These are phyloP conservation scores for Hanleya hanleyi DNA, from an alignment of 2,888 invertebrate species.

Conservation along the genomic window DNA sequence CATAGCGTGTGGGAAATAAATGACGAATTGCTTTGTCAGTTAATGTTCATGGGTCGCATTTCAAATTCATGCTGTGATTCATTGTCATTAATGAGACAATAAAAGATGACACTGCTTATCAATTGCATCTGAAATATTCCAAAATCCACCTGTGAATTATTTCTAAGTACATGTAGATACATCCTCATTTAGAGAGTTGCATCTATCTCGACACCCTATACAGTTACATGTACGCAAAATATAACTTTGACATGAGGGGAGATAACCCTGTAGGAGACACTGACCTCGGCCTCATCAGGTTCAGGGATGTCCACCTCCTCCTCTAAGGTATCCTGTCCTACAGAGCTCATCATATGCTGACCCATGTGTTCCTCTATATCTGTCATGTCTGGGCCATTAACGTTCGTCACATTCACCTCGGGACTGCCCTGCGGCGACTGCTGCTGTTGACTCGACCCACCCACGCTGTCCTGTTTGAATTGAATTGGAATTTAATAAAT, in stretches of 20 bases:
- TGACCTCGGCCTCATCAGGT: slow-evolving; percentile 64
- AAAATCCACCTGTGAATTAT: too few relatives aligned
- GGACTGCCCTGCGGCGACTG: slow-evolving; percentile 66
- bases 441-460: slow-evolving; percentile 43
- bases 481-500: too few relatives aligned
- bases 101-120: too few relatives aligned
- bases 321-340: slow-evolving; percentile 37
- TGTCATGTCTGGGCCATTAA: not conserved
- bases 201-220: too few relatives aligned
- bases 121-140: too few relatives aligned
- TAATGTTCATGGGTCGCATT: too few relatives aligned
- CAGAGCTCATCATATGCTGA: slow-evolving; percentile 36
- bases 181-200: too few relatives aligned
- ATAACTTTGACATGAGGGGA: not conserved
- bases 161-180: too few relatives aligned
- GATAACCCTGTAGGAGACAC: not conserved
- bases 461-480: slow-evolving; percentile 56
- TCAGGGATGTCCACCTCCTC: slow-evolving; percentile 66
- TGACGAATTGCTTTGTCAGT: too few relatives aligned
- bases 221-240: not conserved
- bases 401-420: slow-evolving; percentile 62
- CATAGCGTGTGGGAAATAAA: too few relatives aligned
- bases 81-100: too few relatives aligned
- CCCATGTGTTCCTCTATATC: slow-evolving; percentile 48
- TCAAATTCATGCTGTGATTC: too few relatives aligned